phyloP scores from a whole-genome alignment of 2,888 invertebrate species.

The Drosophila pegasa region DNA sequence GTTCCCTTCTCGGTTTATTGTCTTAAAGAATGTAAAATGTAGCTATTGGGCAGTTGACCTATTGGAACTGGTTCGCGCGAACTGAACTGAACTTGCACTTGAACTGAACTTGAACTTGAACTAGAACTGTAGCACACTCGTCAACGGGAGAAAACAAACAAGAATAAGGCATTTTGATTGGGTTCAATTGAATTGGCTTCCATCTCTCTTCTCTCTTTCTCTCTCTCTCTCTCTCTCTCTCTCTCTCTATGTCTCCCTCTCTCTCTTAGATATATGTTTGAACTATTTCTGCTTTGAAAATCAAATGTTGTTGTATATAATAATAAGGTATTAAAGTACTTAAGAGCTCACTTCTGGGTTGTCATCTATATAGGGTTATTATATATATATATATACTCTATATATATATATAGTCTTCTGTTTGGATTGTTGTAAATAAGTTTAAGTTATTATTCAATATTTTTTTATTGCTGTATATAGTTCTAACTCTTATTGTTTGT shows the following conservation, averaged over 20 bases:
- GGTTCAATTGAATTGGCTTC: conserved; percentile 35
- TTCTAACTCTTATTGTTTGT: conserved; percentile 21
- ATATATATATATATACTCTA: neutral
- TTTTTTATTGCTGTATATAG: conserved; percentile 37
- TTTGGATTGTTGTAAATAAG: conserved; percentile 57
- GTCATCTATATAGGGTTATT: neutral
- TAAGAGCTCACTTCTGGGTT: conserved; percentile 25
- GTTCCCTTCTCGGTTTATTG: conserved; percentile 57
- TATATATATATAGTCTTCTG: conserved; percentile 5
- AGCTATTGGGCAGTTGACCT: conserved; percentile 33
- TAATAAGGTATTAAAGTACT: conserved; percentile 33
- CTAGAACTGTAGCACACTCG: conserved; percentile 27
- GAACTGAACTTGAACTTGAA: conserved; percentile 17
- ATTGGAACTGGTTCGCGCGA: conserved; percentile 58
- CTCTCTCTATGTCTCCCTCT: neutral
- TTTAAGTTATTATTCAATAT: conserved; percentile 21
- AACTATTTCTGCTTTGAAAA: conserved; percentile 41
- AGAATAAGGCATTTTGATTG: conserved; percentile 55
- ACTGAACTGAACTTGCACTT: conserved; percentile 8
- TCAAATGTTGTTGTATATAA: conserved; percentile 19
- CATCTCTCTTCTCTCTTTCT: neutral
- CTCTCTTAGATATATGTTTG: conserved; percentile 16
- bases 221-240: neutral
- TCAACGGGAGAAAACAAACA: neutral
- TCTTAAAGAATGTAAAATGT: conserved; percentile 41